These are phyloP conservation scores for Gnathonemus longibarbis DNA, from an alignment of 2,113 vertebrate species.

Conservation along the genomic window DNA sequence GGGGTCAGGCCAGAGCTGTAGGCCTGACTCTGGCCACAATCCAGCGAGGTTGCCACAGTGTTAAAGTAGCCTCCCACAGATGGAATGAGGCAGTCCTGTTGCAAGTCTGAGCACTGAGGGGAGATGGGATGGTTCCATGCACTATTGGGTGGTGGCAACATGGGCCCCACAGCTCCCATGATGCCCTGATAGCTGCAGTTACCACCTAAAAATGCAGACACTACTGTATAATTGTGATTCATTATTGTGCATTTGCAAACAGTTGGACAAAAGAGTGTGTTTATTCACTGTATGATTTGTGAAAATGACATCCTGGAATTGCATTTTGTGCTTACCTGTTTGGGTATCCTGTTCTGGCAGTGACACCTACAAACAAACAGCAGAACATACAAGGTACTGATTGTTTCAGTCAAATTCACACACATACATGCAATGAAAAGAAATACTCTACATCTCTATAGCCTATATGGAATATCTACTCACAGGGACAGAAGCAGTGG, in stretches of 20 bases:
- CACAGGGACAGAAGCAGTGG: conserved; percentile 28
- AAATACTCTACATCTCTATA: not conserved
- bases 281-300: not conserved
- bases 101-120: conserved; percentile 15
- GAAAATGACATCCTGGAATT: not conserved
- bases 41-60: conserved; percentile 17
- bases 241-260: not conserved
- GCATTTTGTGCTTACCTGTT: conserved; percentile 47
- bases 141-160: conserved; percentile 27
- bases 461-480: not conserved
- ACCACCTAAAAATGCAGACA: conserved; percentile 36
- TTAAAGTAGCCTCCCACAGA: conserved; percentile 34
- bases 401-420: not conserved
- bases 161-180: conserved; percentile 50
- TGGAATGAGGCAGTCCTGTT: conserved; percentile 25
- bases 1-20: conserved; percentile 34
- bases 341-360: conserved; percentile 40
- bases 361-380: conserved; percentile 37
- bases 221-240: not conserved
- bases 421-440: not conserved
- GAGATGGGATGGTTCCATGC: conserved; percentile 37
- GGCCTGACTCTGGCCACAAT: conserved; percentile 26
- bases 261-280: not conserved
- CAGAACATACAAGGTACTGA: not conserved
- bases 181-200: conserved; percentile 48